Conservation (phyloP, 2,113 vertebrate genomes). For the Chionodraco myersi region DNA sequence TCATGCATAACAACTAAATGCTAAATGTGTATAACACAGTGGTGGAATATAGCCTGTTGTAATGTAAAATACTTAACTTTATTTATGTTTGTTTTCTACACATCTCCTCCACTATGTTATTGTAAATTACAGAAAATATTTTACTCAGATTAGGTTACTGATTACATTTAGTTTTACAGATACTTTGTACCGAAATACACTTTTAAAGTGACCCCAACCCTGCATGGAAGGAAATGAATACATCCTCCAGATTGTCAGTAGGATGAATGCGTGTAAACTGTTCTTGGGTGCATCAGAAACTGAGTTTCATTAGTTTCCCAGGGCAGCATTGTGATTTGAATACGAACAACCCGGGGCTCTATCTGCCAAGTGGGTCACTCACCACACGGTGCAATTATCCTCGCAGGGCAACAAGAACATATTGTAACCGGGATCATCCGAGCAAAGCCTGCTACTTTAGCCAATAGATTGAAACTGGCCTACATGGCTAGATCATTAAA, state of each 20-base stretch:
- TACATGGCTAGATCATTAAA: background rate
- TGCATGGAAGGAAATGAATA: background rate
- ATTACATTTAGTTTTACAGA: background rate
- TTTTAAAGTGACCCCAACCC: background rate
- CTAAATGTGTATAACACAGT: no score
- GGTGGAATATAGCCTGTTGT: background rate
- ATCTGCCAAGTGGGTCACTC: conserved; percentile 76
- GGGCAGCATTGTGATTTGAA: conserved; percentile 71
- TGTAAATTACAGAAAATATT: no score
- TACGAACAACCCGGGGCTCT: conserved; percentile 68
- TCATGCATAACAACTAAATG: background rate
- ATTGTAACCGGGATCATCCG: conserved; percentile 44
- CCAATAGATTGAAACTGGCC: background rate
- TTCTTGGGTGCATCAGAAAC: conserved; percentile 34
- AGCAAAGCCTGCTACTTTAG: background rate
- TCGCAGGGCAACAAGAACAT: conserved; percentile 55
- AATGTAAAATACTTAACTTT: no score
- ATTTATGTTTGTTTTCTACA: background rate
- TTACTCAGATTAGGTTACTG: no score
- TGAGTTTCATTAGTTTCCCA: conserved; percentile 13
- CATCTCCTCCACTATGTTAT: background rate
- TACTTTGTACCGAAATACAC: background rate
- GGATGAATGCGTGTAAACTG: background rate
- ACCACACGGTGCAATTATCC: conserved; percentile 58
- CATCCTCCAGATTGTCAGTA: background rate